Evolutionary conservation across 2,797 vertebrate species (phyloP), one percentile per base, ranked within the genome.

Genomic region (Oreochromis grahami): DNA sequence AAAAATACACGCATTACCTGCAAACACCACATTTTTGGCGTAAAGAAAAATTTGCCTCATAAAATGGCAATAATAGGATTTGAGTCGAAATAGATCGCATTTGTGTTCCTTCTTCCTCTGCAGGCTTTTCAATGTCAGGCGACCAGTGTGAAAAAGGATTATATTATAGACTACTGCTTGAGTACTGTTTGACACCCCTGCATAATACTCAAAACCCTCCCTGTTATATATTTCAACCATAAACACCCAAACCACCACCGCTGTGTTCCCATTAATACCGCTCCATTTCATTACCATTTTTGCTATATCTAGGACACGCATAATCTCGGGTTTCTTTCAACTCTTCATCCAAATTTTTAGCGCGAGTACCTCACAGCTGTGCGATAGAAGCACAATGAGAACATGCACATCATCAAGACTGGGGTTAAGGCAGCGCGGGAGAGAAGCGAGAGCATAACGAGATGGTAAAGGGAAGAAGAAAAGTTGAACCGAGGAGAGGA

Each of bases 241-340:
- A 89, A 92, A 94, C 87, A 92, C 82, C 88, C 84, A 77, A 87
- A 89, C 88, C 74, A 83, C 80, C 86, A 82, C 19, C 76, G 74
- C 78, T 51, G 74, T 82, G 83, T 79, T 81, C 80, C 79, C 78
- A 87, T 94, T 93, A 91, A 92, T 80, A 82, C 79, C 70, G 85
- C 65, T 88, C 89, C 34, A 84, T 94, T 94, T 92, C 90, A 94
- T 96, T 93, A 95, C 70, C 86, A 90, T 90, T 87, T 84, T 78
- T 41, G n/a, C 53, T 89, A 91, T 88, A 96, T 95, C 91, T 95
- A 84, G 94, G 94, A 93, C 93, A 90, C 8, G 85, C 90, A 91
- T 94, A 93, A 94, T 94, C 91, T 90, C 68, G 50, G 76, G 85
- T 93, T 93, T 83, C 91, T 90, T 91, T 91, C 85, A 89, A 87